phyloP scores from a whole-genome alignment of 1,140 invertebrate species.

The Euglossa dilemma region DNA sequence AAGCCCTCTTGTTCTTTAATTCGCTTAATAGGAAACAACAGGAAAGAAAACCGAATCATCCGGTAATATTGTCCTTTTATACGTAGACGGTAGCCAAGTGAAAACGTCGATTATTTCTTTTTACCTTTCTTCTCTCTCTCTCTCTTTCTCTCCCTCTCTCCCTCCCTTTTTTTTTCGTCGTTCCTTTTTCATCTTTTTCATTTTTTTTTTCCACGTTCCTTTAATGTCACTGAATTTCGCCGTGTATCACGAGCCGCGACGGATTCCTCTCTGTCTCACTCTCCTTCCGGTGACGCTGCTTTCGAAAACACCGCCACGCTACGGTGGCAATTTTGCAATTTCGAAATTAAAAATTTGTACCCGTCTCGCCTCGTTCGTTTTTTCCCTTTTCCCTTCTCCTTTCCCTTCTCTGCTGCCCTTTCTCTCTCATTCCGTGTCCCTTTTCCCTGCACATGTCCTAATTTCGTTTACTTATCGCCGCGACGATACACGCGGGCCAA shows the following conservation, averaged over 20 bases:
- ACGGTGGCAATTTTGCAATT: not conserved
- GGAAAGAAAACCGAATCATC: constrained; percentile 66
- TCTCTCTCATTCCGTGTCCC: too few relatives aligned
- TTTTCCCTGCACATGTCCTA: too few relatives aligned
- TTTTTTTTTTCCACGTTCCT: not conserved
- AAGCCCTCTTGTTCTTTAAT: constrained; percentile 70
- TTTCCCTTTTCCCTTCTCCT: too few relatives aligned
- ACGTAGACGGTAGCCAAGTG: constrained; percentile 51
- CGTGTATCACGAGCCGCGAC: constrained; percentile 22
- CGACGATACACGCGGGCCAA: not conserved
- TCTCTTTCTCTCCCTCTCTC: not conserved
- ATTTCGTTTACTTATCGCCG: not conserved
- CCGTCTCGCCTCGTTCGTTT: not conserved
- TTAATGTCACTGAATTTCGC: constrained; percentile 42
- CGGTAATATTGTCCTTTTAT: constrained; percentile 66
- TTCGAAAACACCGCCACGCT: not conserved
- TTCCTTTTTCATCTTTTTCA: too few relatives aligned
- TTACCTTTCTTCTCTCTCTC: constrained; percentile 36
- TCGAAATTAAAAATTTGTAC: not conserved
- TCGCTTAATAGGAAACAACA: constrained; percentile 67
- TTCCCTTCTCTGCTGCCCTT: too few relatives aligned
- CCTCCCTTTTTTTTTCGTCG: constrained; percentile 9
- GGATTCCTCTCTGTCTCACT: not conserved
- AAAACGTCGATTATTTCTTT: constrained; percentile 8
- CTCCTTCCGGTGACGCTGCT: not conserved